Conservation (phyloP, 1,140 invertebrate genomes). For the Neotoxoptera formosana region DNA sequence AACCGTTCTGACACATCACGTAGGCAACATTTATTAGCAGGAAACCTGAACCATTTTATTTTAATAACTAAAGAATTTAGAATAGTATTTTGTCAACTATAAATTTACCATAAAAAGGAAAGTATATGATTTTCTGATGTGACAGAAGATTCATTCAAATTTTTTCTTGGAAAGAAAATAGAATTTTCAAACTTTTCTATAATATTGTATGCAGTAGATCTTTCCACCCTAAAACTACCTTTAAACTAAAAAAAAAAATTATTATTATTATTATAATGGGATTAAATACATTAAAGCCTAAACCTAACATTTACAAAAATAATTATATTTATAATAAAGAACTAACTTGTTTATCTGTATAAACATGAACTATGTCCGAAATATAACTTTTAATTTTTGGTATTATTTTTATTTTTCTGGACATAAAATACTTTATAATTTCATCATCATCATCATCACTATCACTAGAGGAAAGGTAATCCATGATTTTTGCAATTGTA, state of each 20-base stretch:
- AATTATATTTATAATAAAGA: background rate
- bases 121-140: background rate
- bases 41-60: background rate
- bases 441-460: slow-evolving; percentile 18
- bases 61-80: background rate
- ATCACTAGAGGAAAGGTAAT: background rate
- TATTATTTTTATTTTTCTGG: background rate
- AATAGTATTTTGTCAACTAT: background rate
- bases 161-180: background rate
- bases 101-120: slow-evolving; percentile 2
- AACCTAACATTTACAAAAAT: background rate
- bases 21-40: too few species aligned
- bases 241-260: background rate
- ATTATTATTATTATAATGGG: background rate
- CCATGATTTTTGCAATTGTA: background rate
- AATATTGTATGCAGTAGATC: background rate
- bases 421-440: background rate
- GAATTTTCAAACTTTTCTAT: background rate
- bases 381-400: too few species aligned
- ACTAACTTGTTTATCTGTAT: background rate
- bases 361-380: background rate
- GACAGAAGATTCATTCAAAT: background rate
- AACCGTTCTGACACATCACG: too few species aligned
- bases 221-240: background rate
- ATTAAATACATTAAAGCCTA: background rate